These are phyloP conservation scores for Acromyrmex echinatior DNA, from an alignment of 1,140 invertebrate species.

Conservation along the genomic window DNA sequence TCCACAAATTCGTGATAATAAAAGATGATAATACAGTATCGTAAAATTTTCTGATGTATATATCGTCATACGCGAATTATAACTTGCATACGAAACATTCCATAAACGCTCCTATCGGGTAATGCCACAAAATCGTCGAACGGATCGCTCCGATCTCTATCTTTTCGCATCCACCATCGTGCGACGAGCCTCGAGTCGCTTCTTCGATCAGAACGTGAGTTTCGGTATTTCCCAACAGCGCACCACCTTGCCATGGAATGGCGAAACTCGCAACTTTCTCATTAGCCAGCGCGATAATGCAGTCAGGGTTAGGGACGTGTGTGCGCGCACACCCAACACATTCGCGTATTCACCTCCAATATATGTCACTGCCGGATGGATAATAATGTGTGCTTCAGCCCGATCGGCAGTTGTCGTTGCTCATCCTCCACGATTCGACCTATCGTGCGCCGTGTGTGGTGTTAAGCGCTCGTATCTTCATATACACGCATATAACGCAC, in stretches of 20 bases:
- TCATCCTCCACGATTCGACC: conserved; percentile 62
- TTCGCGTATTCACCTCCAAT: conserved; percentile 15
- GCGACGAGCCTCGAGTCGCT: conserved; percentile 44
- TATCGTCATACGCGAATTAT: not conserved
- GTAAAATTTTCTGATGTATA: conserved; percentile 28
- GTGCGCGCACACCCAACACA: conserved; percentile 22
- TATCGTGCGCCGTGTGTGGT: conserved; percentile 39
- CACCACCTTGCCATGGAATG: conserved; percentile 57
- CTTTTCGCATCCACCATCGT: conserved; percentile 47
- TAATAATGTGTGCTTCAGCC: conserved; percentile 82
- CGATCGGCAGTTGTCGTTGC: conserved; percentile 78
- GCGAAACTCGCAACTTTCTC: conserved; percentile 83
- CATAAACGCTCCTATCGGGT: not conserved
- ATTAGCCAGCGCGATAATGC: conserved; percentile 84
- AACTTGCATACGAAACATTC: conserved; percentile 21
- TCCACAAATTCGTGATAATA: not conserved
- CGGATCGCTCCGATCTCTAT: conserved; percentile 43
- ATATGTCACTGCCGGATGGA: conserved; percentile 71
- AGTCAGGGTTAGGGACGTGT: conserved; percentile 72
- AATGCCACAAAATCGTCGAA: conserved; percentile 33
- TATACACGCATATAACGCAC: conserved; percentile 44
- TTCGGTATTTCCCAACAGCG: conserved; percentile 70
- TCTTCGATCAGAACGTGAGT: conserved; percentile 59
- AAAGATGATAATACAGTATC: not conserved
- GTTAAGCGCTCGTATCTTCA: conserved; percentile 52